These are phyloP conservation scores for Gastrophryne carolinensis DNA, from an alignment of 2,797 vertebrate species.

Conservation along the genomic window DNA sequence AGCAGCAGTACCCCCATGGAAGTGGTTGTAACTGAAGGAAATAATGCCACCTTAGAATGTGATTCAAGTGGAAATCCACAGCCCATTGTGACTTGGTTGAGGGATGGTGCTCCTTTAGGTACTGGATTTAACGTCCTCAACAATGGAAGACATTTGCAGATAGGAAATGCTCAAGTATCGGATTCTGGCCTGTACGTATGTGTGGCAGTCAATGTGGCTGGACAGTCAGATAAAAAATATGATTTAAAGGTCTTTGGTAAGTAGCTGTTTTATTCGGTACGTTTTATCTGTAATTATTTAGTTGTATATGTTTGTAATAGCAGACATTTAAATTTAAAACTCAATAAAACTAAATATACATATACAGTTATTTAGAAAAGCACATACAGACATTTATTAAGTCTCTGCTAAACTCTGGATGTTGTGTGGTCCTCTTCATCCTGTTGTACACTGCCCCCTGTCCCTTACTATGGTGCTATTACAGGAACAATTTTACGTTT, in stretches of 20 bases:
- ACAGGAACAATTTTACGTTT: too few relatives aligned
- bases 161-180: slow-evolving; percentile 75
- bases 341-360: too few relatives aligned
- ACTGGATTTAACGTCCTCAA: slow-evolving; percentile 68
- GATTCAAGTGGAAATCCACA: slow-evolving; percentile 80
- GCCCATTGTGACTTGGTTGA: slow-evolving; percentile 86
- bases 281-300: too few relatives aligned
- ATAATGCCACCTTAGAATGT: slow-evolving; percentile 79
- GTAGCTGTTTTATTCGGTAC: slow-evolving; percentile 50
- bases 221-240: slow-evolving; percentile 85
- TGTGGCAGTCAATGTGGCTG: slow-evolving; percentile 85
- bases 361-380: too few relatives aligned
- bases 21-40: slow-evolving; percentile 72
- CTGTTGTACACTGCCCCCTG: too few relatives aligned
- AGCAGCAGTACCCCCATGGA: slow-evolving; percentile 63
- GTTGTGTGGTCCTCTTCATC: too few relatives aligned
- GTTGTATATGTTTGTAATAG: too few relatives aligned
- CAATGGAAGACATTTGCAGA: slow-evolving; percentile 74
- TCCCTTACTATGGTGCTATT: too few relatives aligned
- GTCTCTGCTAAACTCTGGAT: too few relatives aligned
- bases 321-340: too few relatives aligned
- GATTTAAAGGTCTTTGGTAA: slow-evolving; percentile 88
- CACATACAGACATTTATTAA: too few relatives aligned
- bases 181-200: slow-evolving; percentile 90
- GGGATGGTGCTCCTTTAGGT: slow-evolving; percentile 80